phyloP scores from a whole-genome alignment of 2,797 vertebrate genomes.

The Thunnus albacares region DNA sequence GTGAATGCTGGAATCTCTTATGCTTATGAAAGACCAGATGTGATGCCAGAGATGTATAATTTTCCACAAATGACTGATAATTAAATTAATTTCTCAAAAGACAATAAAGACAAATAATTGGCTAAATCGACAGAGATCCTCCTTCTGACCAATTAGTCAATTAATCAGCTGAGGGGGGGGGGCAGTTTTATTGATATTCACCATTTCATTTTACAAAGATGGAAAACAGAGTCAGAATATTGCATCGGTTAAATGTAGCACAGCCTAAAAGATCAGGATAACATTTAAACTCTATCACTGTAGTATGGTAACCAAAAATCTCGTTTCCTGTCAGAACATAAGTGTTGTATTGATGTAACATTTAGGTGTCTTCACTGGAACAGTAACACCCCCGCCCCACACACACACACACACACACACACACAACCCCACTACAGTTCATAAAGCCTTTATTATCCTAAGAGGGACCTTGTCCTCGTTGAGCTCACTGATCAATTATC shows the following conservation, averaged over 20 bases:
- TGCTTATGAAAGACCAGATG: background rate
- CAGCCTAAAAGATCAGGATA: background rate
- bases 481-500: slow-evolving; percentile 40
- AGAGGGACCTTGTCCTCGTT: slow-evolving; percentile 22
- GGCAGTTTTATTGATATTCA: background rate
- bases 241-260: background rate
- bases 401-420: background rate
- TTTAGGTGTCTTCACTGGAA: background rate
- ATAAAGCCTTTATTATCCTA: slow-evolving; percentile 28
- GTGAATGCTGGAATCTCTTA: background rate
- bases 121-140: too few species aligned
- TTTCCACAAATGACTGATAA: background rate
- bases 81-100: too few species aligned
- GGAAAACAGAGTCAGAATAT: background rate
- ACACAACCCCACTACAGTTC: background rate
- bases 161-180: too few species aligned
- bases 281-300: background rate
- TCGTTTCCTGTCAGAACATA: background rate
- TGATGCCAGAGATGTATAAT: background rate
- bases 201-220: background rate
- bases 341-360: background rate
- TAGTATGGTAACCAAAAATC: background rate
- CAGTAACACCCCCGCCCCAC: background rate
- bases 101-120: background rate
- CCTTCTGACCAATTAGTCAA: background rate